Base-by-base conservation (phyloP, 1,140 invertebrate species). In the Drosophila sucinea region DNA sequence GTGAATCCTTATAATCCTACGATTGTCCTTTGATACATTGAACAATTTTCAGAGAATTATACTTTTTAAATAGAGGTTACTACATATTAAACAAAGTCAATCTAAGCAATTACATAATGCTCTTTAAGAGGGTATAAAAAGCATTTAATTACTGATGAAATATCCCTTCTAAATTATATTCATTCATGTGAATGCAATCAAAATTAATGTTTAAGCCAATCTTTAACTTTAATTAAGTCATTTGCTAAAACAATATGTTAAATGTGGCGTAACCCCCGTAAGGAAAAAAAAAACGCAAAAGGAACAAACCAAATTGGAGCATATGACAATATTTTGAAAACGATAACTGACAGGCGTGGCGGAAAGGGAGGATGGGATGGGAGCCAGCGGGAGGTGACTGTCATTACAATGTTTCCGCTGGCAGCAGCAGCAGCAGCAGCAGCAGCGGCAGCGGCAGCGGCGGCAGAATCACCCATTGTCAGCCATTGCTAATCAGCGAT, bases 371-470 rank as follows among this genome's bases (percentile, higher is more conserved):
- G 30, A 11, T 7, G 40, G 47, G 47, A 47, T 57, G 61, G 51
- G 55, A 38, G 57, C n/a, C 41, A 27, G 55, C 30, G 38, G 66
- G 61, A 57, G 29, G 29, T 67, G 79, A 72, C 74, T 80, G 81
- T 84, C 81, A 89, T 89, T 89, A 89, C 89, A 89, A 89, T 79
- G 78, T 69, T 89, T 90, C 84, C 85, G 85, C 67, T 64, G 62
- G 58, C 66, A 47, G 61, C 40, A 27, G 23, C 62, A 63, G 29
- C 23, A 56, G 11, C 60, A 67, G 44, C 57, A 11, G 61, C 32
- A 40, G 4, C 54, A 41, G n/a, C n/a, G n/a, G n/a, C n/a, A 38
- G 62, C 67, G 56, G 70, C 62, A 54, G 5, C 84, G 84, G 62
- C 56, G 58, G 58, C 66, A 47, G 61, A 30, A 55, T 62, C 66